phyloP scores from a whole-genome alignment of 2,113 vertebrate genomes.

The Corvus hawaiiensis region DNA sequence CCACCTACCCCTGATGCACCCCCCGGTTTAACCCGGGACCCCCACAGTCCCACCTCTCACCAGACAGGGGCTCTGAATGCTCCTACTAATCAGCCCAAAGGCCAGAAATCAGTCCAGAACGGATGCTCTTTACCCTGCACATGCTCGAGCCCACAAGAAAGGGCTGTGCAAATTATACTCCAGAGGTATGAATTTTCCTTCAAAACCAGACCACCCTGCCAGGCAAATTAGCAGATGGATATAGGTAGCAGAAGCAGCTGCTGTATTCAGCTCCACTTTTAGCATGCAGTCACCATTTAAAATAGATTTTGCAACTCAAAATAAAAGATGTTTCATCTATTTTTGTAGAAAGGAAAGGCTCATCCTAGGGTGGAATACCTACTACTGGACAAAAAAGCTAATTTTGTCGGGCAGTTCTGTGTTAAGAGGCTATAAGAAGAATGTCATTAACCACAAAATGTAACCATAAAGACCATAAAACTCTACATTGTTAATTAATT shows the following conservation, averaged over 20 bases:
- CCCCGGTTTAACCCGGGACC: conserved; percentile 17
- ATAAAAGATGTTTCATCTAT: conserved; percentile 31
- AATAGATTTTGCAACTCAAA: conserved; percentile 35
- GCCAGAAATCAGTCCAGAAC: background rate
- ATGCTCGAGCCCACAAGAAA: background rate
- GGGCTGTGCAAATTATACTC: background rate
- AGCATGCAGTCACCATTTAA: background rate
- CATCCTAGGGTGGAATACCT: conserved; percentile 5
- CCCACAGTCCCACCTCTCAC: background rate
- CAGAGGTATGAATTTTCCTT: background rate
- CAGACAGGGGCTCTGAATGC: background rate
- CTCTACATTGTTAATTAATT: conserved; percentile 80
- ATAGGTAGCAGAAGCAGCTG: conserved; percentile 19
- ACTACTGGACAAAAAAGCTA: conserved; percentile 52
- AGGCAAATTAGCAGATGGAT: conserved; percentile 33
- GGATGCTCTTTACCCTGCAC: conserved; percentile 3
- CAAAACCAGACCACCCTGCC: conserved; percentile 18
- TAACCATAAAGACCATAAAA: conserved; percentile 79
- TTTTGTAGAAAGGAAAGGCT: conserved; percentile 9
- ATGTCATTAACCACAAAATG: conserved; percentile 76
- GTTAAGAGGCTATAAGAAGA: conserved; percentile 68
- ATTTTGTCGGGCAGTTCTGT: conserved; percentile 59
- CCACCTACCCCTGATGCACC: background rate
- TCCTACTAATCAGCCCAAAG: background rate
- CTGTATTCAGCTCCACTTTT: background rate